Evolutionary conservation across 1,140 invertebrate species (phyloP).

Genomic region (Anagrus nilaparvatae): DNA sequence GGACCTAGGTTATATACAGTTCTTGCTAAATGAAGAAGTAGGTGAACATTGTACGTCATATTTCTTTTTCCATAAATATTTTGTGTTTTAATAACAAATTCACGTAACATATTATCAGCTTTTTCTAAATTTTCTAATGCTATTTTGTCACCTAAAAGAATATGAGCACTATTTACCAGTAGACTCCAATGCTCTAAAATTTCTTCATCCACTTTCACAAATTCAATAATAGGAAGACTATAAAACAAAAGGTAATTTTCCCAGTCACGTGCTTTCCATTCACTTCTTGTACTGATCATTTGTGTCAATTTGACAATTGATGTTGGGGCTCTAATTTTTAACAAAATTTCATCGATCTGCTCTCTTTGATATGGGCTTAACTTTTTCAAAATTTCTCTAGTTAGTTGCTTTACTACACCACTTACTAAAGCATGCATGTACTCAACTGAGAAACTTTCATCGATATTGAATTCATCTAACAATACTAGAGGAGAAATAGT

Average conservation of each 20-base stretch:
- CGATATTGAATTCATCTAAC: too few species aligned
- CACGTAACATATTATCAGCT: background rate
- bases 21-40: conserved; percentile 1
- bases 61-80: background rate
- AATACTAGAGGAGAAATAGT: too few species aligned
- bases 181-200: background rate
- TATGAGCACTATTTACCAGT: background rate
- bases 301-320: too few species aligned
- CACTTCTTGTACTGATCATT: background rate
- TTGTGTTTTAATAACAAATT: background rate
- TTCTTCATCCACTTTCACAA: background rate
- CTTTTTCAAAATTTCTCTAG: too few species aligned
- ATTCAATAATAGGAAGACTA: conserved; percentile 1
- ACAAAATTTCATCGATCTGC: too few species aligned
- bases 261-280: conserved; percentile 1
- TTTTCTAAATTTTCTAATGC: background rate
- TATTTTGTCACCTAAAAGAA: background rate
- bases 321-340: too few species aligned
- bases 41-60: background rate
- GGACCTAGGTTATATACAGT: conserved; percentile 4
- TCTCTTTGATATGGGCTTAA: too few species aligned
- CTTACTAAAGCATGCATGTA: too few species aligned
- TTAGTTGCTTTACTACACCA: too few species aligned
- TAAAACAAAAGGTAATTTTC: conserved; percentile 1
- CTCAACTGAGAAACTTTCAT: too few species aligned